These are phyloP conservation scores for Microcebus griseorufus DNA, from an alignment of 2,113 vertebrate species.

Conservation along the genomic window DNA sequence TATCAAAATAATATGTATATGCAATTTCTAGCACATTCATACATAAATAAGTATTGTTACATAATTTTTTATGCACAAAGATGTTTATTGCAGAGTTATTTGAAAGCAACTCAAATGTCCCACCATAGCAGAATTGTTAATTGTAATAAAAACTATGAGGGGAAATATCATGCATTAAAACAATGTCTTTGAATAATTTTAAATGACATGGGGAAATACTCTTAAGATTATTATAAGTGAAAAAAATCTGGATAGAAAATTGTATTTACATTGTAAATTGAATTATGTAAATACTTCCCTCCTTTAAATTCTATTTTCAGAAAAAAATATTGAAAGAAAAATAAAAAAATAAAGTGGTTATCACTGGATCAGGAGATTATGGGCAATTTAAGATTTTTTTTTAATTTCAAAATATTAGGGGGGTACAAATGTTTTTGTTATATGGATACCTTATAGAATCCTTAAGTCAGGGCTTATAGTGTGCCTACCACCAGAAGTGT, in stretches of 20 bases:
- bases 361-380: neutral
- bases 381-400: neutral
- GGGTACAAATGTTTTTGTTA: neutral
- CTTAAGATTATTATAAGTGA: conserved; percentile 22
- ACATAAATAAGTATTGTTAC: neutral
- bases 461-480: neutral
- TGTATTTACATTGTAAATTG: neutral
- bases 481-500: neutral
- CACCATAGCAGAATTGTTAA: neutral
- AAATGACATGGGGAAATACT: conserved; percentile 30
- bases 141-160: neutral
- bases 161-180: conserved; percentile 50
- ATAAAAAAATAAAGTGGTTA: neutral
- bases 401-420: neutral
- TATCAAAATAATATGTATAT: neutral
- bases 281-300: neutral
- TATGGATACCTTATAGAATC: neutral
- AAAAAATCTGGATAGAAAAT: conserved; percentile 13
- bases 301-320: neutral
- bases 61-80: conserved; percentile 24
- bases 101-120: conserved; percentile 52
- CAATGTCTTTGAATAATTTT: conserved; percentile 57
- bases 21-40: neutral
- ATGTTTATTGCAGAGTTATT: conserved; percentile 49
- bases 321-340: conserved; percentile 13